These are phyloP conservation scores for Actenoides hombroni DNA, from an alignment of 2,113 vertebrate species.

Conservation along the genomic window DNA sequence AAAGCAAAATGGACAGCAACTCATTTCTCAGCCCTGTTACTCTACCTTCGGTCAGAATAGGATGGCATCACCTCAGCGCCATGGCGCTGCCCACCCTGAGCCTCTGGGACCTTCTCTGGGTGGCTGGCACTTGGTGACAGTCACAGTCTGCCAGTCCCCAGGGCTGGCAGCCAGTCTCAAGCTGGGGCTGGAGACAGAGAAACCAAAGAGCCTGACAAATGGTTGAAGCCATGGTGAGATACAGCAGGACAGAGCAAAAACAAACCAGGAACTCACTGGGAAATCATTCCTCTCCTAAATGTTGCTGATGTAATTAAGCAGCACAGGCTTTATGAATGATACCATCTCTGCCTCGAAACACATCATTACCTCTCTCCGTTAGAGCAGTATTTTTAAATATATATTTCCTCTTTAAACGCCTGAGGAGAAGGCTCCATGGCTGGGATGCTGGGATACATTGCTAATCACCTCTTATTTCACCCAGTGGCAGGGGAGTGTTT, in stretches of 20 bases:
- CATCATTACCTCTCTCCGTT: constrained; percentile 47
- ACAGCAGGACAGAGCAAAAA: neutral
- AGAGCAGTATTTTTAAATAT: constrained; percentile 10
- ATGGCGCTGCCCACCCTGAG: neutral
- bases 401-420: neutral
- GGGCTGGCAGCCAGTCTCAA: neutral
- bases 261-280: constrained; percentile 26
- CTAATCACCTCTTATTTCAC: constrained; percentile 1
- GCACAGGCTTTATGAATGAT: constrained; percentile 35
- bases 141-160: neutral
- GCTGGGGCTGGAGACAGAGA: neutral
- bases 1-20: neutral
- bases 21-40: neutral
- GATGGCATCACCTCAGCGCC: neutral
- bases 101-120: neutral
- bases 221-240: neutral
- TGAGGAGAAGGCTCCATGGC: neutral
- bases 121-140: neutral
- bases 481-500: neutral
- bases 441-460: neutral
- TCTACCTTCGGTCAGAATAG: neutral
- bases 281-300: constrained; percentile 43
- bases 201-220: neutral
- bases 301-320: constrained; percentile 47
- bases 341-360: constrained; percentile 52